A percentile compares a stretch with the other conserved stretches of the same genome.
Evolutionary conservation across 2,113 vertebrate species (phyloP).

Genomic region (Ahaetulla prasina): DNA sequence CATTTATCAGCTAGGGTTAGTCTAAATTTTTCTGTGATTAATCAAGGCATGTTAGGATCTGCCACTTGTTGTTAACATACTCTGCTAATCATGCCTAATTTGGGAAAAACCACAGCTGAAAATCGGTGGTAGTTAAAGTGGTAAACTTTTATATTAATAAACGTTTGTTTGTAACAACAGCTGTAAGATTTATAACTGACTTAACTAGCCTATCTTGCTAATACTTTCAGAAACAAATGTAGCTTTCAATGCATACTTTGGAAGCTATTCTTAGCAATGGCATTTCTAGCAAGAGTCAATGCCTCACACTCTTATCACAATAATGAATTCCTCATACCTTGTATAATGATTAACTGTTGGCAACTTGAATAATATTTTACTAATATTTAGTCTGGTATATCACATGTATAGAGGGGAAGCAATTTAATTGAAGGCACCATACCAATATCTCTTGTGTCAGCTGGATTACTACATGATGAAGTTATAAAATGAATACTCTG

Average conservation of each 20-base stretch:
- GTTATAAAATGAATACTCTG: fast-evolving
- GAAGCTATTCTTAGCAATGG: slow-evolving; percentile 65
- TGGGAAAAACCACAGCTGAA: background rate
- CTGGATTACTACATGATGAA: background rate
- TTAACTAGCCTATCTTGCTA: background rate
- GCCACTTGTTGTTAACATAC: background rate
- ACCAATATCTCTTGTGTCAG: background rate
- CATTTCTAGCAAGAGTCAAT: slow-evolving; percentile 56
- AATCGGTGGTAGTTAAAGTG: background rate
- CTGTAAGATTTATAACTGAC: background rate
- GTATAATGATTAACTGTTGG: slow-evolving; percentile 44
- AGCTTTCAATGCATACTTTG: slow-evolving; percentile 37
- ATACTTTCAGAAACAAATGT: slow-evolving; percentile 54
- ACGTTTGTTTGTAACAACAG: background rate
- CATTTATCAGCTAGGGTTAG: background rate
- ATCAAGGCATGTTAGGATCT: background rate
- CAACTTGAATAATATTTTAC: slow-evolving; percentile 4
- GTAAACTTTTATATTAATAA: background rate
- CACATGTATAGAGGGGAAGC: slow-evolving; percentile 4
- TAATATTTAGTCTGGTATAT: slow-evolving; percentile 38
- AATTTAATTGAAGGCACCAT: slow-evolving; percentile 1
- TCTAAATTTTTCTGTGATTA: background rate
- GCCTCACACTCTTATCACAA: slow-evolving; percentile 60
- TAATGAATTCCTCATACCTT: slow-evolving; percentile 60
- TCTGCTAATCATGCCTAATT: background rate